phyloP scores from a whole-genome alignment of 2,113 vertebrate species.

The Atractosteus spatula region DNA sequence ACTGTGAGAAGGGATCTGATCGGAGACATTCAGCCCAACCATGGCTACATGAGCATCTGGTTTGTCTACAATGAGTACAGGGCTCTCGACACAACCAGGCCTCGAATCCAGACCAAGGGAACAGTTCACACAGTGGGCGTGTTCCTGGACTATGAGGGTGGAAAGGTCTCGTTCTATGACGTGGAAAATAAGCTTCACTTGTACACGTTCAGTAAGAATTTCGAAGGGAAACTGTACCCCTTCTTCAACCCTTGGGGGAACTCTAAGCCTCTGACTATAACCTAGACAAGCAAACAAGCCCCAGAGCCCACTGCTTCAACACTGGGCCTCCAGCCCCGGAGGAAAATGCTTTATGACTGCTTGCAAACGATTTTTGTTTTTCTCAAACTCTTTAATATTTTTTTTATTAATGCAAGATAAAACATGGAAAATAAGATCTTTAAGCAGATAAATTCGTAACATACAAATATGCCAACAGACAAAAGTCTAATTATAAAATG shows the following conservation, averaged over 20 bases:
- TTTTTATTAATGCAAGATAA: neutral
- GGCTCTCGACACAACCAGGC: neutral
- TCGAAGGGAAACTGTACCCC: neutral
- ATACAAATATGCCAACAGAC: no score
- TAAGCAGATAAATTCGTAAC: no score
- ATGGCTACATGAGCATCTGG: neutral
- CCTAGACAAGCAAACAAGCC: no score
- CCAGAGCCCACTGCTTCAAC: no score
- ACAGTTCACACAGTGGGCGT: neutral
- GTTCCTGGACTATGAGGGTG: neutral
- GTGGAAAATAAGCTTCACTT: neutral
- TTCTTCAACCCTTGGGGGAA: neutral
- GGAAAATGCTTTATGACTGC: no score
- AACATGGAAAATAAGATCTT: no score
- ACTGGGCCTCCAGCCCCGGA: no score
- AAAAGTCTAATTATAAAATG: no score
- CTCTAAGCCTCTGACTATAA: no score
- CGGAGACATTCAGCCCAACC: neutral
- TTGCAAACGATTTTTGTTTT: no score
- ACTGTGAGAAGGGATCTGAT: neutral
- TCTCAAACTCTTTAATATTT: no score
- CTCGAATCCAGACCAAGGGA: neutral
- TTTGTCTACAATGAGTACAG: constrained; percentile 4
- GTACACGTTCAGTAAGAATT: neutral
- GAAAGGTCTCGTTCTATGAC: neutral